Percentiles rank a stretch among this genome's conserved stretches.
Evolutionary conservation across 2,113 vertebrate species (phyloP).

Genomic region (Neotragus pygmaeus): DNA sequence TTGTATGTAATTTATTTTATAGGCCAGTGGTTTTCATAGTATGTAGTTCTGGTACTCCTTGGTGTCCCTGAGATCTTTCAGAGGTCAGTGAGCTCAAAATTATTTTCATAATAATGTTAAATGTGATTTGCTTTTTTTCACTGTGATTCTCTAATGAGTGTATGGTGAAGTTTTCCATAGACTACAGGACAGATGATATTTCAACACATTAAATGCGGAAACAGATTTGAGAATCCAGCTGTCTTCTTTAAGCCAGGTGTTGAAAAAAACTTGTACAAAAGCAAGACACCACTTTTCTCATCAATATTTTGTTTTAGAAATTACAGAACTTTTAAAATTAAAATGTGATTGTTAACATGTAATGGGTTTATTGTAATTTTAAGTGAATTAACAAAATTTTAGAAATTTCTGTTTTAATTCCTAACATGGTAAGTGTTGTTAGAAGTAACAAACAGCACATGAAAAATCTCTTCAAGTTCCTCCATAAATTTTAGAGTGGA

Average conservation of each 20-base stretch:
- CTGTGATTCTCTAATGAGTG: not conserved
- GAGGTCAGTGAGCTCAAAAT: not conserved
- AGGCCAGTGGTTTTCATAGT: not conserved
- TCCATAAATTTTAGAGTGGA: not conserved
- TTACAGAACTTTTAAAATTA: not conserved
- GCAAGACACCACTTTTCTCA: not conserved
- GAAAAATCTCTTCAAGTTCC: not conserved
- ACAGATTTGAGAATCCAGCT: slow-evolving; percentile 22
- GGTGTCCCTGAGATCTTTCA: not conserved
- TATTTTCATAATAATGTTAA: not conserved
- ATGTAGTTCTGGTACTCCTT: not conserved
- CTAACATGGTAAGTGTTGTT: not conserved
- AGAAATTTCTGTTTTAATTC: not conserved
- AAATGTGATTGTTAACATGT: not conserved
- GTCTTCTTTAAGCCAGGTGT: not conserved
- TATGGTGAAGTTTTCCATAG: not conserved
- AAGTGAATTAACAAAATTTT: not conserved
- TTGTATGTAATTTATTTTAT: not conserved
- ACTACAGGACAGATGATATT: not conserved
- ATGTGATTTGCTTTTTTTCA: not conserved
- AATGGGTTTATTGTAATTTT: not conserved
- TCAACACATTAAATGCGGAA: not conserved
- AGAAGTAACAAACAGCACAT: not conserved
- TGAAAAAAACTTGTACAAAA: slow-evolving; percentile 22
- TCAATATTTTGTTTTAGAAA: slow-evolving; percentile 18